These are phyloP conservation scores for Lepus oiostolus DNA, from an alignment of 2,797 vertebrate genomes.

Conservation along the genomic window DNA sequence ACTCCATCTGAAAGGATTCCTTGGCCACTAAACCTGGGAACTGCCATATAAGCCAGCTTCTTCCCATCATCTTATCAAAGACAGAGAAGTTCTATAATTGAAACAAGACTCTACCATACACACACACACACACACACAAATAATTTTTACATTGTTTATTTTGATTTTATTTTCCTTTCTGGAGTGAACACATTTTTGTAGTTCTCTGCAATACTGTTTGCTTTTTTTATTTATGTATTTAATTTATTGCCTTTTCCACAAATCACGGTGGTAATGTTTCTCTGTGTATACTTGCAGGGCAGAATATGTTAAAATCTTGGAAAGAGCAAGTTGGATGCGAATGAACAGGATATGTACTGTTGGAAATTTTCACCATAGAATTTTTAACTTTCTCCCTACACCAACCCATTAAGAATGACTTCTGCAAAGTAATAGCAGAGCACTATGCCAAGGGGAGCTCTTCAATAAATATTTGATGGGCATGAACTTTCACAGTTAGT, in stretches of 20 bases:
- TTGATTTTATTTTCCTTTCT: neutral
- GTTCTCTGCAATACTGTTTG: neutral
- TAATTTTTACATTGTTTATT: neutral
- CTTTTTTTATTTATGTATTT: neutral
- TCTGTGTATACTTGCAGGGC: neutral
- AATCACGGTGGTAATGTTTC: neutral
- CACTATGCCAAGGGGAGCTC: neutral
- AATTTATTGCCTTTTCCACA: neutral
- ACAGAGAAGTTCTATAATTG: neutral
- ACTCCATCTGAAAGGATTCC: neutral
- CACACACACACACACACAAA: neutral
- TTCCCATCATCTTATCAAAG: neutral
- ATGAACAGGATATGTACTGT: neutral
- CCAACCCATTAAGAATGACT: neutral
- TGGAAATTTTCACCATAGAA: neutral
- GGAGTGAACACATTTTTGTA: neutral
- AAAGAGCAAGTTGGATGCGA: neutral
- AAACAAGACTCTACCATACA: neutral
- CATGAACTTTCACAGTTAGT: neutral
- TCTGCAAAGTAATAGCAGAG: neutral
- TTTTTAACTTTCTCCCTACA: neutral
- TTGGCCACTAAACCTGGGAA: too few relatives aligned
- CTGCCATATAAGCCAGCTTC: neutral
- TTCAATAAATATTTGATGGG: conserved; percentile 59
- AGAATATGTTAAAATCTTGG: neutral